Evolutionary conservation across 1,140 invertebrate species (phyloP), one percentile per base, ranked within the genome.

Genomic region (Sipha flava): DNA sequence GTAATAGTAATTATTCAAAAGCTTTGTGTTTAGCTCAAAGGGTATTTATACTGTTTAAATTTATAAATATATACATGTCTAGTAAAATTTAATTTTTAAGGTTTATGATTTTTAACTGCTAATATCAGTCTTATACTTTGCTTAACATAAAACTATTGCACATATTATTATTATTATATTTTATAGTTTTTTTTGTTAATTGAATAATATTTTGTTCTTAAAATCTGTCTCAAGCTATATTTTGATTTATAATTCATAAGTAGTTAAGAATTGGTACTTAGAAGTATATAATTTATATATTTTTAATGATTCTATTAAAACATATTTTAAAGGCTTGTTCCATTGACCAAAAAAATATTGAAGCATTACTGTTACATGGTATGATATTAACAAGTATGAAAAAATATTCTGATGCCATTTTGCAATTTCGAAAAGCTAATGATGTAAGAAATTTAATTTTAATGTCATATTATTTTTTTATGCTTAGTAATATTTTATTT

Each of bases 391-490:
- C 91, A 37, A 90, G 93, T 81, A 85, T 93, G 64, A 92, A 92
- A 83, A 92, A 92, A 81, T 89, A 88, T 82, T 88, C 89, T 77
- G 92, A 93, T 81, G 91, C 92, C 9, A 87, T 90, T 2, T 85
- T 88, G 52, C 90, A 92, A 84, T 93, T 92, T 85, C 87, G 90
- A 82, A 91, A 94, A 85, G 92, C 91, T 0, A 87, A 92, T 81
- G 88, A 90, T 82, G 85, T 88, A 43, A 87, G 87, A 45, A 21
- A 37, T 43, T 52, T 14, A 37, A 37, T 52, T 73, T 4, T 52
- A 7, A 16, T 52, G 16, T 52, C 12, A 12, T 23, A n/a, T 72
- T 47, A 31, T 54, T 73, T 34, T 4, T 49, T 34, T 14, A 18
- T 21, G 1, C 26, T 29, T 4, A n/a, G n/a, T 45, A n/a, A 47